phyloP scores from a whole-genome alignment of 2,888 invertebrate genomes.

The Pammene aurita region DNA sequence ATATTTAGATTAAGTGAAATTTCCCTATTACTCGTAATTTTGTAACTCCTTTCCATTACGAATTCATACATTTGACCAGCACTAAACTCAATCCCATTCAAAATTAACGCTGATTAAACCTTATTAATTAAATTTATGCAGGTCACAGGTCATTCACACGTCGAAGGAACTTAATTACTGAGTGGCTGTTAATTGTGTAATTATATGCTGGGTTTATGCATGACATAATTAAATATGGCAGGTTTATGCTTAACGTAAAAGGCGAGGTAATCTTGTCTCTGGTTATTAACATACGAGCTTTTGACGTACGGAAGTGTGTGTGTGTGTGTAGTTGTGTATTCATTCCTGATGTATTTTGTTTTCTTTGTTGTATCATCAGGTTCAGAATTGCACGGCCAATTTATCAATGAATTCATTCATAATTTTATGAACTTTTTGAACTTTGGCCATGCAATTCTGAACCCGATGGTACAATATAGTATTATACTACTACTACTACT shows the following conservation, averaged over 20 bases:
- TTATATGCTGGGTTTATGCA: conserved; percentile 28
- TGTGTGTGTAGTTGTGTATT: too few relatives aligned
- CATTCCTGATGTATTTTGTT: too few relatives aligned
- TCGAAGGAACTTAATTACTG: conserved; percentile 26
- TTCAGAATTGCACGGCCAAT: too few relatives aligned
- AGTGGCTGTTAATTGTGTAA: conserved; percentile 33
- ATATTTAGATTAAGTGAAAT: too few relatives aligned
- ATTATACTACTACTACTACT: too few relatives aligned
- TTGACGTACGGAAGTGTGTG: neutral
- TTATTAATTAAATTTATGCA: conserved; percentile 30
- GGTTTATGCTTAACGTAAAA: conserved; percentile 17
- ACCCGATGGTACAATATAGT: too few relatives aligned
- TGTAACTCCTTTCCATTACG: too few relatives aligned
- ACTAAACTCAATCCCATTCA: neutral
- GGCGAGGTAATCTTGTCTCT: conserved; percentile 18
- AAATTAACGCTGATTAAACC: conserved; percentile 14
- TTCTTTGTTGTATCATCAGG: too few relatives aligned
- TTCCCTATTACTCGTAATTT: too few relatives aligned
- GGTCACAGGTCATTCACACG: conserved; percentile 34
- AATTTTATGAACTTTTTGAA: too few relatives aligned
- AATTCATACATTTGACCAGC: neutral
- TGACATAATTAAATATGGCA: neutral
- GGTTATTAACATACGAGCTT: neutral
- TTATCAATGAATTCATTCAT: too few relatives aligned
- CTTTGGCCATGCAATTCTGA: too few relatives aligned